phyloP scores from a whole-genome alignment of 2,888 invertebrate genomes.

The Mesorhabditis sp. region DNA sequence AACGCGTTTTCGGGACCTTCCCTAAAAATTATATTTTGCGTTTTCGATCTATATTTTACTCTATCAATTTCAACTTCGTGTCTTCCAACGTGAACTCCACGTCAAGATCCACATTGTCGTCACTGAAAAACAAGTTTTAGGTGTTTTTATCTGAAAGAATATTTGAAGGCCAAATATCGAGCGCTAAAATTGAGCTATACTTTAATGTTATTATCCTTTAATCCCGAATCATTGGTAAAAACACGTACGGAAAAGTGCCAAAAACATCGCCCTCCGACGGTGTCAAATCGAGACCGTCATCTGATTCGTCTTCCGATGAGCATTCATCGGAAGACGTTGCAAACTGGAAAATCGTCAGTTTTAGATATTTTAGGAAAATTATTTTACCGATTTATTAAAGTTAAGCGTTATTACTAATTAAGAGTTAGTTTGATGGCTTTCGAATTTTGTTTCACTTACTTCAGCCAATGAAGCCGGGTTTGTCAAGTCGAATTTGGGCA shows the following conservation, averaged over 20 bases:
- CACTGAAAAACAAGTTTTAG: constrained; percentile 13
- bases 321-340: not conserved
- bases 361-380: too few species aligned
- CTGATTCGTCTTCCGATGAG: constrained; percentile 3
- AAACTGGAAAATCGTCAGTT: not conserved
- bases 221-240: not conserved
- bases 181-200: too few species aligned
- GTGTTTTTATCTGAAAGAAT: too few species aligned
- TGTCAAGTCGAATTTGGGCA: constrained; percentile 49
- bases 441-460: constrained; percentile 8
- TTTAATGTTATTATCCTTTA: too few species aligned
- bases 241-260: not conserved
- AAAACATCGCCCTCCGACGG: not conserved
- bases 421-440: too few species aligned
- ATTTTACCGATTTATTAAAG: too few species aligned
- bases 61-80: constrained; percentile 50
- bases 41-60: constrained; percentile 19
- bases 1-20: constrained; percentile 35
- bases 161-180: too few species aligned
- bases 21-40: constrained; percentile 16
- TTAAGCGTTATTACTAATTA: too few species aligned
- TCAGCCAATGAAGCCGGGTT: constrained; percentile 35
- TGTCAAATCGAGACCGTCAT: constrained; percentile 5
- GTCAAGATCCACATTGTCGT: constrained; percentile 47
- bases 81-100: constrained; percentile 56